A percentile compares a stretch with the other conserved stretches of the same genome.
Conservation (phyloP, 2,888 invertebrate genomes). For the Mesopsocus fuscifrons region DNA sequence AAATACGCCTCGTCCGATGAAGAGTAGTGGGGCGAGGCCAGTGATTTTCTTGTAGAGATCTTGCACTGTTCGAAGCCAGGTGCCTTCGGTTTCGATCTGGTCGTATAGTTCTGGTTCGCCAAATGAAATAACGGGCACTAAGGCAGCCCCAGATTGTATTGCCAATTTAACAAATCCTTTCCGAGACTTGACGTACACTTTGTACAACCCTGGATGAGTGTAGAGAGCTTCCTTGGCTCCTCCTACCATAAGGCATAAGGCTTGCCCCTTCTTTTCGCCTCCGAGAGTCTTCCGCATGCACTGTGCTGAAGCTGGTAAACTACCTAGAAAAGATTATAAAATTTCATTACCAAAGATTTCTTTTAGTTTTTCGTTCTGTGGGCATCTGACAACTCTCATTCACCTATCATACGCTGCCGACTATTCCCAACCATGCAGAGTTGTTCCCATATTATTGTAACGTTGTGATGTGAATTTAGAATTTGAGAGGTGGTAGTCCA, state of each 20-base stretch:
- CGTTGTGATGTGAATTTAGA: too few relatives aligned
- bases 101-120: constrained; percentile 75
- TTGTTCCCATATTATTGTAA: too few relatives aligned
- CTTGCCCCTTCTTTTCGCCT: constrained; percentile 32
- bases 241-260: constrained; percentile 59
- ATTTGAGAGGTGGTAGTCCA: too few relatives aligned
- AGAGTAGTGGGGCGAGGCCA: constrained; percentile 56
- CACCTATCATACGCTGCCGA: too few relatives aligned
- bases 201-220: constrained; percentile 55
- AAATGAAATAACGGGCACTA: constrained; percentile 81
- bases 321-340: constrained; percentile 19
- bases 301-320: constrained; percentile 40
- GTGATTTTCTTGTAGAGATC: constrained; percentile 41
- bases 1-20: constrained; percentile 71
- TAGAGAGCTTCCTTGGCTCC: constrained; percentile 79
- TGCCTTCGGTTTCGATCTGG: constrained; percentile 46
- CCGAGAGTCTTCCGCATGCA: constrained; percentile 45
- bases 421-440: too few relatives aligned
- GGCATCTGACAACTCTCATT: too few relatives aligned
- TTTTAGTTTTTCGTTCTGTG: constrained; percentile 1
- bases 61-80: constrained; percentile 44
- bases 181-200: constrained; percentile 50
- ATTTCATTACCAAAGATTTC: constrained; percentile 3
- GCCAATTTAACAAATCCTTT: constrained; percentile 63
- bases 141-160: constrained; percentile 46